Evolutionary conservation across 2,797 vertebrate genomes (phyloP), one percentile per base, ranked within the genome.

Genomic region (Bovichtus variegatus): DNA sequence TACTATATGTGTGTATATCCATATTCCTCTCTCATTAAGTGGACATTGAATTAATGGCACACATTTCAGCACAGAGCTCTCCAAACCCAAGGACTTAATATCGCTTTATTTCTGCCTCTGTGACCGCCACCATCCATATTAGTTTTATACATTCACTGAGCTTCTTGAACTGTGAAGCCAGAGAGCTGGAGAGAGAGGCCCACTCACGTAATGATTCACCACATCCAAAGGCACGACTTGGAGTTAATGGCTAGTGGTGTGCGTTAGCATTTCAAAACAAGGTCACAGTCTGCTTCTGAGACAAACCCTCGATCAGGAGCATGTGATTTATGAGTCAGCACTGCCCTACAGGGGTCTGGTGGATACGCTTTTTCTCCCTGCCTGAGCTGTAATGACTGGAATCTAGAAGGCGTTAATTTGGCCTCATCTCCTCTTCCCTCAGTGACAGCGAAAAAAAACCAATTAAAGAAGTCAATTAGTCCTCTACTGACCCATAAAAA

Each of bases 321-420:
- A 23, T 77, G 78, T 90, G 91, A 94, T 92, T 87, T 90, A 92
- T 87, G 88, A 91, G 77, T 89, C 79, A 51, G 83, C 71, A 2
- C 31, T 38, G 59, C 87, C 79, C 70, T 15, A 9, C 53, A 5
- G 78, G 72, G 84, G 60, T 53, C 65, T 72, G 64, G 15, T 65
- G 72, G 76, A 80, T 84, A 81, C 55, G 67, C 46, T 68, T 76
- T 70, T 58, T 23, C 23, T n/a, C 53, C 25, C 72, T 27, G 10
- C 29, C 65, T 66, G 55, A 44, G 61, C 58, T 68, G 68, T 89
- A 87, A 92, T 92, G 84, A 92, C 87, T 81, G 84, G 59, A 72
- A 87, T 76, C 21, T 78, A 34, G 70, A 72, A 70, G 71, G 68
- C 41, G 60, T 78, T 90, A 80, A 86, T 89, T 80, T 72, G 76